phyloP scores from a whole-genome alignment of 2,113 vertebrate genomes.

The Merops nubicus region DNA sequence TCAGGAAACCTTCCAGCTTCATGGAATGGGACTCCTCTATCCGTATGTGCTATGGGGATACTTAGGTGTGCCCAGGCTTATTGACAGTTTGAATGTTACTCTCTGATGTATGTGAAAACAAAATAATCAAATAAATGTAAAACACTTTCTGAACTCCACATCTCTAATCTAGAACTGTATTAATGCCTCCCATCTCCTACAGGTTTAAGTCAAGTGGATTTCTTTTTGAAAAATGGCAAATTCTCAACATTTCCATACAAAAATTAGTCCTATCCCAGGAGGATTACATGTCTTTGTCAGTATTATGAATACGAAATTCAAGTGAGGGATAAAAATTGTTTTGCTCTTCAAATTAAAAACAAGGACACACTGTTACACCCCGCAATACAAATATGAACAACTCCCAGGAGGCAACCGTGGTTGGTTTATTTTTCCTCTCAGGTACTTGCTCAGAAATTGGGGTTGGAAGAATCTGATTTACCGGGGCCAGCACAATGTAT shows the following conservation, averaged over 20 bases:
- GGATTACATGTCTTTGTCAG: neutral
- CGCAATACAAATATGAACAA: neutral
- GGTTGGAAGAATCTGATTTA: neutral
- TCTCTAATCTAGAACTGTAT: neutral
- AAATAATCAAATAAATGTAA: neutral
- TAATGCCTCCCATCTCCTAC: neutral
- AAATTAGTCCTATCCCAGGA: neutral
- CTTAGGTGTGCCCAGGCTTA: neutral
- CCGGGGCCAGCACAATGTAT: accelerated
- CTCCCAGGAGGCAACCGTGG: neutral
- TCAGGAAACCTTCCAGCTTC: neutral
- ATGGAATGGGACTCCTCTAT: neutral
- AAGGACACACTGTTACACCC: neutral
- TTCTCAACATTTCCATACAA: neutral
- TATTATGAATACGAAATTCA: neutral
- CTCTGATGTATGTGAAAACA: neutral
- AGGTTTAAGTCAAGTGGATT: accelerated
- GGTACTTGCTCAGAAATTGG: neutral
- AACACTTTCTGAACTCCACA: neutral
- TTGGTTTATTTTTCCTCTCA: neutral
- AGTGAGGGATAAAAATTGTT: neutral
- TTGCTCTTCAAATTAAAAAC: neutral
- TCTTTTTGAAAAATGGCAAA: neutral
- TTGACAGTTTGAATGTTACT: neutral
- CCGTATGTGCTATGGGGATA: accelerated